Conservation (phyloP, 2,888 invertebrate species). For the Tenthredo scrophulariae region DNA sequence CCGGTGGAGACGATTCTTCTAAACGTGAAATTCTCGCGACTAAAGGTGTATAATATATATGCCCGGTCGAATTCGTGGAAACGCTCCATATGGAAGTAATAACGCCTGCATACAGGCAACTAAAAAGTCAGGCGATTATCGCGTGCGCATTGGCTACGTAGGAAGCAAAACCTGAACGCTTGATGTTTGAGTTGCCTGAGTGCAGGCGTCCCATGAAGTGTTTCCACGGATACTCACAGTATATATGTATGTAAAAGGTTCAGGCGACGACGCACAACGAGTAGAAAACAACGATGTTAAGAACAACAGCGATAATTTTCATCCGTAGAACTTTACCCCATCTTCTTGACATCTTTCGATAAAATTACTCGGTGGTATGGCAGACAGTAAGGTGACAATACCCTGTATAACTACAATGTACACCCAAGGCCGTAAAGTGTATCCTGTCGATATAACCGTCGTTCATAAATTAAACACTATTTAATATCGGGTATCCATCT, state of each 20-base stretch:
- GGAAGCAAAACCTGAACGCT: too few species aligned
- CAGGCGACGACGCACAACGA: neutral
- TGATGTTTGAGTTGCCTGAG: too few species aligned
- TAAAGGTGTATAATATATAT: neutral
- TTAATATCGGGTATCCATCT: constrained; percentile 51
- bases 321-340: neutral
- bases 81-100: too few species aligned
- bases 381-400: neutral
- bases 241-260: neutral
- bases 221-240: too few species aligned
- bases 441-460: constrained; percentile 28
- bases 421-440: constrained; percentile 13
- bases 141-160: too few species aligned
- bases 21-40: neutral
- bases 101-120: too few species aligned
- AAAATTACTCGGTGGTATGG: neutral
- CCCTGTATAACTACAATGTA: constrained; percentile 3
- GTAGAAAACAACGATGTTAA: neutral
- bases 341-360: neutral
- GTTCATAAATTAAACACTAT: constrained; percentile 45
- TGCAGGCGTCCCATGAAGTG: too few species aligned
- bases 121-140: too few species aligned
- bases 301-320: constrained; percentile 20
- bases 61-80: too few species aligned
- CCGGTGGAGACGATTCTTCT: neutral